Percentiles rank a stretch among this genome's conserved stretches.
Evolutionary conservation across 2,113 vertebrate genomes (phyloP).

Genomic region (Sinocyclocheilus anshuiensis): DNA sequence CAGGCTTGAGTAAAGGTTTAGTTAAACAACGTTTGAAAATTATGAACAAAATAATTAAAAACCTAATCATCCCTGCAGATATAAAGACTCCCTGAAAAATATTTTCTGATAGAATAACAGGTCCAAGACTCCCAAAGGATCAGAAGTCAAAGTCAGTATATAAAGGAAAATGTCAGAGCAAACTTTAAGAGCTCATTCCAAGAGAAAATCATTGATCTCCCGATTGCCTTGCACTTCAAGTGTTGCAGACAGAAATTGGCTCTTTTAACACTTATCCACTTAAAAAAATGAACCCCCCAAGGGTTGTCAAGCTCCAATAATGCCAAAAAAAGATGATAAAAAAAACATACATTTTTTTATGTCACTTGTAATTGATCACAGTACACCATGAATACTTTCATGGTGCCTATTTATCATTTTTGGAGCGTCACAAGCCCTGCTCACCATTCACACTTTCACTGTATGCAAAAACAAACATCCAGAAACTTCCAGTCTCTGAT

Average conservation of each 20-base stretch:
- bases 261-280: not conserved
- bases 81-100: not conserved
- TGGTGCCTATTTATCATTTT: not conserved
- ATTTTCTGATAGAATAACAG: not conserved
- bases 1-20: not conserved
- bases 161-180: constrained; percentile 10
- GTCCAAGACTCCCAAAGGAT: not conserved
- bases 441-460: not conserved
- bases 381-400: not conserved
- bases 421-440: not conserved
- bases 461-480: not conserved
- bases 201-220: constrained; percentile 3
- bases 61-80: not conserved
- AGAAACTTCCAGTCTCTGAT: not conserved
- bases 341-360: too few species aligned
- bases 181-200: not conserved
- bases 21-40: not conserved
- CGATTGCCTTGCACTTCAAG: not conserved
- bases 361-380: not conserved
- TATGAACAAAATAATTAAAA: not conserved
- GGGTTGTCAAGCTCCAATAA: too few species aligned
- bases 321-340: too few species aligned
- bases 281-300: not conserved
- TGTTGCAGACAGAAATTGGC: not conserved
- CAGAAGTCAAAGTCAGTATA: not conserved